Evolutionary conservation across 2,797 vertebrate species (phyloP), one percentile per base, ranked within the genome.

Genomic region (Ctenopoma multispine): DNA sequence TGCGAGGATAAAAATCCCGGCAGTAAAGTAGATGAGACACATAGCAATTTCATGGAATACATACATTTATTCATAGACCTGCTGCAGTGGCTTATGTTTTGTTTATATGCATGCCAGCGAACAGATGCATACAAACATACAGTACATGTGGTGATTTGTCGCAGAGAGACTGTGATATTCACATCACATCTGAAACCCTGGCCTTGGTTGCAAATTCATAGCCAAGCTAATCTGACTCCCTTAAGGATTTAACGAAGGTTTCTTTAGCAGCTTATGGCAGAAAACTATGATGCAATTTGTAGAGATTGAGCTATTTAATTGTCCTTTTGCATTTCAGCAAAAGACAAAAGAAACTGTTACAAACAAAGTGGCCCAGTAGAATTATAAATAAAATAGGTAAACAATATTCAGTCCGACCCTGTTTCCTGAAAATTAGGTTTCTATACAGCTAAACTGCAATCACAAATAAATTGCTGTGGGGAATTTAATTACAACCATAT

Each of bases 21-120:
- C 55, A 75, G 43, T 60, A 24, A 27, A 47, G 75, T 48, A 76
- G 34, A 73, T 75, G 57, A 84, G 68, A 72, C 65, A 71, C 75
- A 72, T 83, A 66, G 66, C 72, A 87, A 87, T 84, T 77, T 84
- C 63, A 82, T 69, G 63, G 20, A 58, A 65, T 50, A 23, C 61
- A 69, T 78, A 69, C 48, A 77, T 84, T 73, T 81, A 80, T 82
- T 76, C 65, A 76, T 72, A 79, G 47, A 51, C 6, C 38, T 59
- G 79, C 78, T 79, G 51, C 61, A 69, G 40, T 61, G 65, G 46
- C 70, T 73, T 60, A 78, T 77, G 65, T 56, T 81, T 75, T 69
- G 34, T 78, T 60, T 80, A 47, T 36, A 12, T 12, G 54, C 69
- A 29, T 66, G 50, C n/a, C 66, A 59, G 57, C 14, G 58, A 81